phyloP scores from a whole-genome alignment of 2,113 vertebrate species.

The Dinomys branickii region DNA sequence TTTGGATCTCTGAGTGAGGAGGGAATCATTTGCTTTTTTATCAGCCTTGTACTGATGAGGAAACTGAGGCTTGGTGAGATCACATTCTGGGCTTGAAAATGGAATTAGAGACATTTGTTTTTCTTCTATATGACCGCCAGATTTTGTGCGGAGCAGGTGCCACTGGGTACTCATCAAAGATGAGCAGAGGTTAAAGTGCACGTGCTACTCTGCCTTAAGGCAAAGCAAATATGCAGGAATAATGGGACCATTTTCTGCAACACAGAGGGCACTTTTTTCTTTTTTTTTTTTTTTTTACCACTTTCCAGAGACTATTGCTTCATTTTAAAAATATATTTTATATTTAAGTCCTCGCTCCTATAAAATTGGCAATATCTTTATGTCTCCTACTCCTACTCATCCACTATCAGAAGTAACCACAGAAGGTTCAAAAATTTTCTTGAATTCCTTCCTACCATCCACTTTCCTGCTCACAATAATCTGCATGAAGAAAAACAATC shows the following conservation, averaged over 20 bases:
- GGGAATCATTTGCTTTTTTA: too few relatives aligned
- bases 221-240: neutral
- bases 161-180: accelerated
- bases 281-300: too few relatives aligned
- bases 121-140: neutral
- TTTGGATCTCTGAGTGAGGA: neutral
- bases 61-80: neutral
- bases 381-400: neutral
- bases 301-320: neutral
- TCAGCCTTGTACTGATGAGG: neutral
- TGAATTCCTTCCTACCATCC: neutral
- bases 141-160: neutral
- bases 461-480: neutral
- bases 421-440: neutral
- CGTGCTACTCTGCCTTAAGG: neutral
- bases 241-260: neutral
- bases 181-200: neutral
- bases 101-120: neutral
- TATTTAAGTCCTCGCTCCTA: neutral
- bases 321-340: conserved; percentile 37
- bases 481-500: neutral
- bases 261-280: neutral
- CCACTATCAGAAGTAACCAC: neutral
- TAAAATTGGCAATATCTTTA: neutral
- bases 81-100: neutral